Evolutionary conservation across 2,113 vertebrate genomes (phyloP).

Genomic region (Noctilio leporinus): DNA sequence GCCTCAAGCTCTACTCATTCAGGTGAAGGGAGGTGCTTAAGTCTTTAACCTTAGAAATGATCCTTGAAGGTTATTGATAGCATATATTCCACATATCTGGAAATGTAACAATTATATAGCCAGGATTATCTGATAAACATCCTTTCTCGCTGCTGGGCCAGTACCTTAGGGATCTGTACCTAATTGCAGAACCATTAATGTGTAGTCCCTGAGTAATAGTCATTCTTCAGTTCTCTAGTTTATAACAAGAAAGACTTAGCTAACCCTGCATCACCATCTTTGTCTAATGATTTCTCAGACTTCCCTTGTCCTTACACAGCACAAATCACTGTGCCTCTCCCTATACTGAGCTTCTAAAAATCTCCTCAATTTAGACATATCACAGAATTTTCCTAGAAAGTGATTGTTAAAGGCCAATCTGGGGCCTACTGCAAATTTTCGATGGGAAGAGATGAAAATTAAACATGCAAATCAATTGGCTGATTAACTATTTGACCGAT

Average conservation of each 20-base stretch:
- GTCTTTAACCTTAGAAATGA: constrained; percentile 2
- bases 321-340: not conserved
- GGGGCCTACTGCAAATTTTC: not conserved
- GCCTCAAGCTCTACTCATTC: not conserved
- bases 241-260: not conserved
- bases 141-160: not conserved
- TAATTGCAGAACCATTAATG: not conserved
- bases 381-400: not conserved
- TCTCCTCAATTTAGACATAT: constrained; percentile 2
- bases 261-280: not conserved
- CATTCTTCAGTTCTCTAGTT: not conserved
- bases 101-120: constrained; percentile 5
- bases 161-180: not conserved
- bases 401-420: not conserved
- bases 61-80: not conserved
- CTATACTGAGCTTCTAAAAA: not conserved
- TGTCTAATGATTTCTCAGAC: not conserved
- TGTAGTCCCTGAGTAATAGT: not conserved
- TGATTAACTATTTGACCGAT: not conserved
- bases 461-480: not conserved
- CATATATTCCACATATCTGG: not conserved
- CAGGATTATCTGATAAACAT: not conserved
- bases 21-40: not conserved
- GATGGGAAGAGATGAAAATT: not conserved
- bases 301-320: not conserved